Conservation (phyloP, 2,888 invertebrate genomes). For the Laothoe populi region DNA sequence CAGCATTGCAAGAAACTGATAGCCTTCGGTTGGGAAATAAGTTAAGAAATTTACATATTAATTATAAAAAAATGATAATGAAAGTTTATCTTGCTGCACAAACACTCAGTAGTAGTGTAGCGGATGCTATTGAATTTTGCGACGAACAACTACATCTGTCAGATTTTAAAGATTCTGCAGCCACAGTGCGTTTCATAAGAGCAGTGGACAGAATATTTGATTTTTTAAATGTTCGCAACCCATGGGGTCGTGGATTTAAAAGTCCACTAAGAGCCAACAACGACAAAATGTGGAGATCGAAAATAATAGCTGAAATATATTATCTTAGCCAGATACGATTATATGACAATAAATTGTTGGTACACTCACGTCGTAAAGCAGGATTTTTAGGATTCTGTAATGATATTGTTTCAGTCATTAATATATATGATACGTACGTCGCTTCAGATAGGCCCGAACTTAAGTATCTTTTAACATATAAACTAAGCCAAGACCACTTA, state of each 20-base stretch:
- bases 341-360: neutral
- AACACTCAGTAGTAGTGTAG: neutral
- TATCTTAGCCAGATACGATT: neutral
- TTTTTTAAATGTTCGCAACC: neutral
- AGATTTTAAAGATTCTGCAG: neutral
- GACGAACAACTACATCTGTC: neutral
- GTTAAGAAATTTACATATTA: neutral
- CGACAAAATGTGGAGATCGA: neutral
- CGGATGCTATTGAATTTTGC: neutral
- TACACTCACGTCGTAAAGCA: neutral
- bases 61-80: neutral
- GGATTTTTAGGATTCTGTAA: neutral
- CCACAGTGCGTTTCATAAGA: neutral
- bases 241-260: neutral
- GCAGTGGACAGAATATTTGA: neutral
- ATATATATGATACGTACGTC: neutral
- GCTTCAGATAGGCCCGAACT: neutral
- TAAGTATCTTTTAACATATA: neutral
- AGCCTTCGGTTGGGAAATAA: neutral
- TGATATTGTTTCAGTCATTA: neutral
- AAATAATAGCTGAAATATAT: neutral
- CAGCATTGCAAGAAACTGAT: neutral
- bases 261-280: neutral
- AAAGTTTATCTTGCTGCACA: neutral
- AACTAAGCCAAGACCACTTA: neutral